Evolutionary conservation across 2,888 invertebrate genomes (phyloP).

Genomic region (Drosophila stalkeri): DNA sequence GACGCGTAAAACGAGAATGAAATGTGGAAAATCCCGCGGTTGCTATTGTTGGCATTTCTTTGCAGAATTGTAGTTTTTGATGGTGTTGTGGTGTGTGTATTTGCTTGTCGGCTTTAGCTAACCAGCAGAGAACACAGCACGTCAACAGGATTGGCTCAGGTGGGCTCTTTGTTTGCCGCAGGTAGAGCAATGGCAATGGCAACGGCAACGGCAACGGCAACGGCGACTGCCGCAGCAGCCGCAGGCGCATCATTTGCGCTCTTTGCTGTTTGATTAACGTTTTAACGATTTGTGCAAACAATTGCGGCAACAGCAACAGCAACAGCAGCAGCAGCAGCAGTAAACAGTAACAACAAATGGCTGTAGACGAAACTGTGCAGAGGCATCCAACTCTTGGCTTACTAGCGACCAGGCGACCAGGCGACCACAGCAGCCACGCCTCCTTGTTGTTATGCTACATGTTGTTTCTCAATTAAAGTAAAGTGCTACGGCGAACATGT

Average conservation of each 20-base stretch:
- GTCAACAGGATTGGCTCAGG: slow-evolving; percentile 52
- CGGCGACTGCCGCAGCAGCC: slow-evolving; percentile 34
- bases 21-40: slow-evolving; percentile 41
- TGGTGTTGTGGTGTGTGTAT: slow-evolving; percentile 37
- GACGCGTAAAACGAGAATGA: slow-evolving; percentile 42
- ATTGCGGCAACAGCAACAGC: slow-evolving; percentile 64
- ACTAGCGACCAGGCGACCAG: slow-evolving; percentile 5
- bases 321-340: slow-evolving; percentile 32
- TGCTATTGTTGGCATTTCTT: slow-evolving; percentile 36
- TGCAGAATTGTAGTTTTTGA: slow-evolving; percentile 12
- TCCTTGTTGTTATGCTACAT: slow-evolving; percentile 27
- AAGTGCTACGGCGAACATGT: slow-evolving; percentile 35
- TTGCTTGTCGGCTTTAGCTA: slow-evolving; percentile 64
- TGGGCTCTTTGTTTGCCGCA: slow-evolving; percentile 59
- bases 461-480: slow-evolving; percentile 59
- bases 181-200: background rate
- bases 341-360: slow-evolving; percentile 41
- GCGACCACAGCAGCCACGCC: slow-evolving; percentile 6
- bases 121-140: slow-evolving; percentile 58
- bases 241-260: slow-evolving; percentile 71
- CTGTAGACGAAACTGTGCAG: slow-evolving; percentile 26
- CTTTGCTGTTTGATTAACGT: slow-evolving; percentile 79
- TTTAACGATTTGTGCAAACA: slow-evolving; percentile 80
- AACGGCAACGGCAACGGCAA: background rate
- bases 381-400: slow-evolving; percentile 24